A percentile compares a stretch with the other conserved stretches of the same genome.
These are phyloP conservation scores for Antechinus stuartii DNA, from an alignment of 2,113 vertebrate genomes.

Conservation along the genomic window DNA sequence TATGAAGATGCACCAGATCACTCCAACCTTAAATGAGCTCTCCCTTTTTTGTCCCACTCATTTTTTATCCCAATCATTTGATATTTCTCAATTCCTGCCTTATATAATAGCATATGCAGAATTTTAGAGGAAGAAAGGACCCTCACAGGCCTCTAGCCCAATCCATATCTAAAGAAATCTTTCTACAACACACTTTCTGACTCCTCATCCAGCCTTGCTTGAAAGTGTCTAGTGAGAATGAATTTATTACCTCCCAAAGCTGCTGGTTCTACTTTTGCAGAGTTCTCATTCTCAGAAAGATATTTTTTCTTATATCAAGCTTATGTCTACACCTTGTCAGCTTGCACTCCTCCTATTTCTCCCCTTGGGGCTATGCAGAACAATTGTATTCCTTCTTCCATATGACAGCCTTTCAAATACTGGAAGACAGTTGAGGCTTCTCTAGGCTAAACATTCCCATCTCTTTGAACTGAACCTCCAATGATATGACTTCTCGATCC, in stretches of 20 bases:
- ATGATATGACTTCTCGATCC: not conserved
- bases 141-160: not conserved
- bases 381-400: not conserved
- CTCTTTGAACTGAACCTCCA: not conserved
- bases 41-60: not conserved
- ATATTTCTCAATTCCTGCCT: not conserved
- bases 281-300: not conserved
- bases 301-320: not conserved
- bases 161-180: not conserved
- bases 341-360: not conserved
- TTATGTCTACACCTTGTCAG: not conserved
- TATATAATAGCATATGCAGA: not conserved
- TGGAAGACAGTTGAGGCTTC: not conserved
- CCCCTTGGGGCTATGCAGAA: not conserved
- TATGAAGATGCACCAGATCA: not conserved
- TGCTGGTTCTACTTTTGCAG: not conserved
- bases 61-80: constrained; percentile 11
- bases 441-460: not conserved
- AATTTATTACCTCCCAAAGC: not conserved
- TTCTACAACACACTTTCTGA: not conserved
- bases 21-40: not conserved
- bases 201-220: not conserved
- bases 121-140: not conserved
- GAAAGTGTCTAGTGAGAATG: not conserved
- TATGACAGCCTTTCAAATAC: not conserved